phyloP scores from a whole-genome alignment of 2,888 invertebrate species.

The Hylaea fasciaria region DNA sequence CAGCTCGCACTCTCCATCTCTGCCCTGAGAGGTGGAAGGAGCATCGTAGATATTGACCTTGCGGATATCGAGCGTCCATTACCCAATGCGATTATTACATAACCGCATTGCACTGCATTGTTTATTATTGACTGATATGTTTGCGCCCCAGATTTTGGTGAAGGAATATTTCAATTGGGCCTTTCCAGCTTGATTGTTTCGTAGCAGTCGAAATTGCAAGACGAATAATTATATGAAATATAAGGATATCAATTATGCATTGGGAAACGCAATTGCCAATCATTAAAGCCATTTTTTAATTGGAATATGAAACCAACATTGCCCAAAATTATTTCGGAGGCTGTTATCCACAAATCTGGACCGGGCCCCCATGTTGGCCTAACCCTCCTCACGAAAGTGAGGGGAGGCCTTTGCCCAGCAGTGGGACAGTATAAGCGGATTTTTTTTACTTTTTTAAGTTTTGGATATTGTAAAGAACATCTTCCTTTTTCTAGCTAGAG shows the following conservation, averaged over 20 bases:
- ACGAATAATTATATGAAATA: conserved; percentile 5
- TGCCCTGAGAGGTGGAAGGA: conserved; percentile 54
- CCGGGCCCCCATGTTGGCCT: no score
- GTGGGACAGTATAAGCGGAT: no score
- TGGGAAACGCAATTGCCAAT: not conserved
- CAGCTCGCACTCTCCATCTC: conserved; percentile 40
- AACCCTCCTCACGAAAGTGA: no score
- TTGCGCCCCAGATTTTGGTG: conserved; percentile 27
- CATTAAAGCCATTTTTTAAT: no score
- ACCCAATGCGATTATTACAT: conserved; percentile 35
- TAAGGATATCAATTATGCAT: conserved; percentile 1
- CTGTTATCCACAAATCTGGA: no score
- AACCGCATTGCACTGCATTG: conserved; percentile 33
- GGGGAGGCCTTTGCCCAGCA: no score
- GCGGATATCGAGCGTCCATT: conserved; percentile 46
- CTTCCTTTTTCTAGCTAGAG: no score
- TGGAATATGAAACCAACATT: no score
- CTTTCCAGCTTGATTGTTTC: conserved; percentile 15
- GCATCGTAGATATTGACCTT: conserved; percentile 71
- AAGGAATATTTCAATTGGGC: conserved; percentile 18
- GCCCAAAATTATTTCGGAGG: no score
- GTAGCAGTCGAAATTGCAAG: not conserved
- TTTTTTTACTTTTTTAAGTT: no score
- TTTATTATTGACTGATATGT: conserved; percentile 33
- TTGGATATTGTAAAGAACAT: no score